Conservation (phyloP, 2,113 vertebrate species). For the Edolisoma coerulescens region DNA sequence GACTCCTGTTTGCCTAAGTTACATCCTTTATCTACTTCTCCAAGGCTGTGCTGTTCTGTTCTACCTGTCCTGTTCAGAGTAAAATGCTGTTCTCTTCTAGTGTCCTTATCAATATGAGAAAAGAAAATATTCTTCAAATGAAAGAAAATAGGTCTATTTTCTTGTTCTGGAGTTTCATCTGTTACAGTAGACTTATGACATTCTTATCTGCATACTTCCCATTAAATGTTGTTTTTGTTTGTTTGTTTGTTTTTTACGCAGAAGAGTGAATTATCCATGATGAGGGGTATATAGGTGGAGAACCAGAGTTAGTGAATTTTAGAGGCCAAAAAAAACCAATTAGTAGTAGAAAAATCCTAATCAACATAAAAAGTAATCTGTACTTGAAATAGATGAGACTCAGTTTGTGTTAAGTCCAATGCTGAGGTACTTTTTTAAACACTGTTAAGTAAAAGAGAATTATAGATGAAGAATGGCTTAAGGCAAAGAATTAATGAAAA, state of each 20-base stretch:
- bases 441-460: constrained; percentile 60
- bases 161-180: not conserved
- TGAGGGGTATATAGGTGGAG: not conserved
- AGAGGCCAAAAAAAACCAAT: not conserved
- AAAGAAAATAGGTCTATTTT: not conserved
- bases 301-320: not conserved
- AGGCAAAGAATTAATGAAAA: constrained; percentile 71
- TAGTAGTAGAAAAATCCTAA: not conserved
- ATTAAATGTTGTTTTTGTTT: not conserved
- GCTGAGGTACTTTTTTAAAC: constrained; percentile 40
- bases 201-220: not conserved
- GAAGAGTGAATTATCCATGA: not conserved
- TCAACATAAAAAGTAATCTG: not conserved
- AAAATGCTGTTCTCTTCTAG: not conserved
- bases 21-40: not conserved
- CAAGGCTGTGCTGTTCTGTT: not conserved
- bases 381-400: not conserved
- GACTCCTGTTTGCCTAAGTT: not conserved
- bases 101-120: not conserved
- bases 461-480: constrained; percentile 49
- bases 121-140: not conserved
- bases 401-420: not conserved
- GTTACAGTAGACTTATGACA: not conserved
- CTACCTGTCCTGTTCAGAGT: not conserved
- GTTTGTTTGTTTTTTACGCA: not conserved